Evolutionary conservation across 2,113 vertebrate genomes (phyloP).

Genomic region (Saccopteryx leptura): DNA sequence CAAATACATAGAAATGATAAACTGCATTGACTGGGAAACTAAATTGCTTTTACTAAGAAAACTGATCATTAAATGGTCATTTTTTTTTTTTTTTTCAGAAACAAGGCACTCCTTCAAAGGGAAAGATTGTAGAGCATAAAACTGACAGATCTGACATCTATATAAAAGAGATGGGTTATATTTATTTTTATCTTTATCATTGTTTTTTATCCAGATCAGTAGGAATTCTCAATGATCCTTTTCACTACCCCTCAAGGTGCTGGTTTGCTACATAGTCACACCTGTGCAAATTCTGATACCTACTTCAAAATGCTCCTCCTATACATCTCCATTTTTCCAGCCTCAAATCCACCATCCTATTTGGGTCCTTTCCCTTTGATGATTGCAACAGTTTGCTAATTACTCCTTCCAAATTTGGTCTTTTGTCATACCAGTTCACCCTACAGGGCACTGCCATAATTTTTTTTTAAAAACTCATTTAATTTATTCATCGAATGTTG

Average conservation of each 20-base stretch:
- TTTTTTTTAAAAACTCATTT: background rate
- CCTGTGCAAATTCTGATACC: background rate
- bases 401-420: background rate
- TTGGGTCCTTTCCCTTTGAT: background rate
- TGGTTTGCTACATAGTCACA: background rate
- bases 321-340: background rate
- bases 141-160: background rate
- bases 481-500: background rate
- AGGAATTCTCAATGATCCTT: background rate
- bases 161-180: background rate
- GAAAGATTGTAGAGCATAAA: background rate
- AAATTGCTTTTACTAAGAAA: constrained; percentile 67
- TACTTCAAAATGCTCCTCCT: background rate
- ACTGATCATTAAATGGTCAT: constrained; percentile 57
- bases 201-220: background rate
- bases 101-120: background rate
- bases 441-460: background rate
- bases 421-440: background rate
- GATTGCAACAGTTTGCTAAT: background rate
- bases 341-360: background rate
- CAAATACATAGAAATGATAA: constrained; percentile 53
- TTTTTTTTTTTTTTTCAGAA: background rate
- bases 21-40: constrained; percentile 19
- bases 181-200: background rate
- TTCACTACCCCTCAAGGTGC: background rate